Percentiles rank a stretch among this genome's conserved stretches.
Conservation (phyloP, 1,140 invertebrate genomes). For the Heliothis subflexa region DNA sequence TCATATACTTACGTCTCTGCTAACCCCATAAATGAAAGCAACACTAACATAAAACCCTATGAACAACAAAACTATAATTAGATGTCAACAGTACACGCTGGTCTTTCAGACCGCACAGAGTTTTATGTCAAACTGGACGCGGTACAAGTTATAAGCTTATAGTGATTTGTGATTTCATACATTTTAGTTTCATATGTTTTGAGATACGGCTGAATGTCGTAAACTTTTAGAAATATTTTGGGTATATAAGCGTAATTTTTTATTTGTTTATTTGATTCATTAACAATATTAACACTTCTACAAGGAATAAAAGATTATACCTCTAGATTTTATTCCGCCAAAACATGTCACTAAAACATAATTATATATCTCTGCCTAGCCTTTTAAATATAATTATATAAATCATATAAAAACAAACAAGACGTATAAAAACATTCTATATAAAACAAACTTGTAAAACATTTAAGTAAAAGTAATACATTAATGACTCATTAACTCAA, state of each 20-base stretch:
- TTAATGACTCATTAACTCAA: background rate
- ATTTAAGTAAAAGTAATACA: conserved; percentile 2
- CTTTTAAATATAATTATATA: no score
- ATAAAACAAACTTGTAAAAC: no score
- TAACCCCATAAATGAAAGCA: background rate
- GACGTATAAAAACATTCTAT: background rate
- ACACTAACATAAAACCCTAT: background rate
- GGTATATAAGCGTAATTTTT: no score
- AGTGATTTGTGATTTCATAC: conserved; percentile 12
- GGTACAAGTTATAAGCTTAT: conserved; percentile 37
- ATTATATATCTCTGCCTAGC: no score
- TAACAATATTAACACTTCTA: no score
- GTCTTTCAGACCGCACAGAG: conserved; percentile 51
- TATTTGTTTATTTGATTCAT: no score
- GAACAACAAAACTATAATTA: conserved; percentile 49
- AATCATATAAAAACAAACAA: background rate
- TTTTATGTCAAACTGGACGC: conserved; percentile 39
- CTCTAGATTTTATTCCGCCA: no score
- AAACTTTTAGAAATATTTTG: no score
- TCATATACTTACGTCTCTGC: background rate
- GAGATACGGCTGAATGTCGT: no score
- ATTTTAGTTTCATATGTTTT: background rate
- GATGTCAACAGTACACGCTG: conserved; percentile 42
- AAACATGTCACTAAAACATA: no score
- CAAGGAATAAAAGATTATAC: no score